Conservation (phyloP, 1,140 invertebrate species). For the Dreissena rostriformis region DNA sequence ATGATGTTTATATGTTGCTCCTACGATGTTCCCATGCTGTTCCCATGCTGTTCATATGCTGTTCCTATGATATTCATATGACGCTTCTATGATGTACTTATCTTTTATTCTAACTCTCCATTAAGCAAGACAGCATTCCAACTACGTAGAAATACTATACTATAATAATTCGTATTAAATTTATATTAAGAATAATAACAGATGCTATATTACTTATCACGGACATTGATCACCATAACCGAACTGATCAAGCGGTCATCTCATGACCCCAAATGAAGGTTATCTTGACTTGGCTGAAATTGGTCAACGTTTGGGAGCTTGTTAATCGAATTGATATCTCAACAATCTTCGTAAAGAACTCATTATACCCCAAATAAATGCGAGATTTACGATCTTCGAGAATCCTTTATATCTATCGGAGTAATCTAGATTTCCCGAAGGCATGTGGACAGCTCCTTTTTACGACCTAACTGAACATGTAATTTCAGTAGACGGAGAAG, state of each 20-base stretch:
- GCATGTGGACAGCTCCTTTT: not conserved
- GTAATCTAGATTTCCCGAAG: not conserved
- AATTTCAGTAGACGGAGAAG: not conserved
- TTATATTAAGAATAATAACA: not conserved
- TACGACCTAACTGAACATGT: not conserved
- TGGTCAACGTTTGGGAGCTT: not conserved
- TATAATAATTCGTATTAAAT: not conserved
- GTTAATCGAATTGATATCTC: not conserved
- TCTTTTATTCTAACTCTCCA: too few relatives aligned
- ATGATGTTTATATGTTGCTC: too few relatives aligned
- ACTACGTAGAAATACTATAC: not conserved
- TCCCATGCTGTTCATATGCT: too few relatives aligned
- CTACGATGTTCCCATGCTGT: too few relatives aligned
- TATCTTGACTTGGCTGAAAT: not conserved
- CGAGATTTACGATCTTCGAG: not conserved
- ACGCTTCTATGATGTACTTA: too few relatives aligned
- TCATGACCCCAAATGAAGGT: not conserved
- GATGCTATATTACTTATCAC: not conserved
- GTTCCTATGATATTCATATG: too few relatives aligned
- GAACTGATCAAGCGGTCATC: not conserved
- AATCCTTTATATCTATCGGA: not conserved
- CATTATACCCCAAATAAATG: not conserved
- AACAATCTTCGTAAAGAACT: not conserved
- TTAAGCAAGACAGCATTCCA: not conserved
- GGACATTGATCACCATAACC: not conserved